Base-by-base conservation (phyloP, 2,888 invertebrate species). In the Lottia gigantea region DNA sequence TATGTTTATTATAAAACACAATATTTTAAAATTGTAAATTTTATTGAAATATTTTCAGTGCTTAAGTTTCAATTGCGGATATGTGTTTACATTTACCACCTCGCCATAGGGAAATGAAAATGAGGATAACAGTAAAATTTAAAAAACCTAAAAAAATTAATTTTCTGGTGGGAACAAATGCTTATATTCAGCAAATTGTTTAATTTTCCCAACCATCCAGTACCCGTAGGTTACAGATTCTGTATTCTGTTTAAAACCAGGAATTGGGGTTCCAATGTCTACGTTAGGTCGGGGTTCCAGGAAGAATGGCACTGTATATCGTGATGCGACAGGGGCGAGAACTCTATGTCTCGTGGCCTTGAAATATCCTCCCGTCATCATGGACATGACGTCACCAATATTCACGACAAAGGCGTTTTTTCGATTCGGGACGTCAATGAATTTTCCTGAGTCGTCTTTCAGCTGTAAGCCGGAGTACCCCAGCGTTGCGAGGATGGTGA, bases 301-400 rank as follows among this genome's bases (percentile, higher is more conserved):
- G 72, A 82, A 82, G 70, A 82, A 82, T 3, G 82, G 81, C 8
- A 81, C 78, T 0, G 82, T 80, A 63, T 68, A 78, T 16, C 81
- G 71, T 64, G 80, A 78, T 0, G 76, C 71, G 2, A 78, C 78
- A n/a, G 78, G 78, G 62, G 81, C 82, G 7, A 82, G 67, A 4
- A 82, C 82, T 8, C 82, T 74, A 55, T 82, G 82, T 46, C 74
- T 72, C 0, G 82, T 81, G 14, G 82, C 80, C 71, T 80, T 80
- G 67, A 81, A 78, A 7, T 78, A 71, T 8, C 80, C 81, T 11
- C 77, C 79, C 73, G 80, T 80, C 76, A 81, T 78, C 46, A 76
- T 68, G 0, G 80, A 79, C 55, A 82, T 75, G 16, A 80, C 76
- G 66, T 80, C 82, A 11, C 81, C 82, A 23, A 82, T 80, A 68